Evolutionary conservation across 2,888 invertebrate species (phyloP).

Genomic region (Lasioglossum malachurum): DNA sequence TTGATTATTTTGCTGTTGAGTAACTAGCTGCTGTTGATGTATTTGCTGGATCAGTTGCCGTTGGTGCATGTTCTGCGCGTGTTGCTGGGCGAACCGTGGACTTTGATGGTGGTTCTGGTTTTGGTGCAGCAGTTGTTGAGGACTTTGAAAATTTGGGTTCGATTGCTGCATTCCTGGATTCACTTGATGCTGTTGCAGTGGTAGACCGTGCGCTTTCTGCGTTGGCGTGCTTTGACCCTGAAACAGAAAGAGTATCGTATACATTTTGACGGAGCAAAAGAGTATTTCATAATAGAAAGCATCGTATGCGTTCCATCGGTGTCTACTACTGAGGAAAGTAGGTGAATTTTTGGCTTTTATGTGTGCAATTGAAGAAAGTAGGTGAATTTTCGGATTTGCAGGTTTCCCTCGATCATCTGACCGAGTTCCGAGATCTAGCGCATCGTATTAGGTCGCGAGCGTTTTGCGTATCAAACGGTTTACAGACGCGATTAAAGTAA

Average conservation of each 20-base stretch:
- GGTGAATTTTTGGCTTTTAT: neutral
- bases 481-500: constrained; percentile 14
- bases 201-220: constrained; percentile 77
- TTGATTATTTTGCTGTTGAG: constrained; percentile 74
- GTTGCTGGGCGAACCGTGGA: constrained; percentile 81
- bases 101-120: constrained; percentile 80
- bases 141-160: constrained; percentile 76
- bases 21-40: constrained; percentile 84
- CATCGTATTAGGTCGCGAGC: neutral
- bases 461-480: constrained; percentile 5
- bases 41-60: constrained; percentile 83
- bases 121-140: constrained; percentile 80
- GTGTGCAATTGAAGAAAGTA: neutral
- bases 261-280: neutral
- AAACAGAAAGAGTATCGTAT: neutral
- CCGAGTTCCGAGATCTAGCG: neutral
- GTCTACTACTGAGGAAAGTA: neutral
- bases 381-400: constrained; percentile 1
- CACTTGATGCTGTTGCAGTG: constrained; percentile 73
- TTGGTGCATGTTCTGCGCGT: constrained; percentile 82
- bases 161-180: constrained; percentile 64
- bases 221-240: constrained; percentile 72
- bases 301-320: neutral
- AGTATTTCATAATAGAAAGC: neutral
- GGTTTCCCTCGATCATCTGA: neutral